Evolutionary conservation across 2,797 vertebrate species (phyloP).

Genomic region (Tympanoctomys barrerae): DNA sequence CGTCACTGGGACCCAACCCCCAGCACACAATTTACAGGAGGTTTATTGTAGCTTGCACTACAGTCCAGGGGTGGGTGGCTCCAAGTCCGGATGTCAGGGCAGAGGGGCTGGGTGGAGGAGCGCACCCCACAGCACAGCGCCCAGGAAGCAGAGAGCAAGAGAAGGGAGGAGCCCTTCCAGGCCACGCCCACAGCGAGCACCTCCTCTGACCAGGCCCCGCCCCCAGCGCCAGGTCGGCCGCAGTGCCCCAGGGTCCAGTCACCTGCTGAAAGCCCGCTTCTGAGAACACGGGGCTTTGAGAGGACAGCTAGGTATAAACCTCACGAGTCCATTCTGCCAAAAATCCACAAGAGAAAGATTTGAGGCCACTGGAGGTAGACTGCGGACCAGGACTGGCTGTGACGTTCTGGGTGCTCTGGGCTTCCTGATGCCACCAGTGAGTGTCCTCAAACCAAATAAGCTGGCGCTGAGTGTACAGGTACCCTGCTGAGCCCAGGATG

Average conservation of each 20-base stretch:
- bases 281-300: neutral
- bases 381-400: accelerated
- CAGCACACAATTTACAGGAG: neutral
- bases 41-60: neutral
- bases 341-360: neutral
- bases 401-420: accelerated
- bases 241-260: neutral
- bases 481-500: neutral
- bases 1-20: neutral
- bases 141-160: neutral
- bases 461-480: neutral
- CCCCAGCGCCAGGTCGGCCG: neutral
- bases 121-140: neutral
- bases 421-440: neutral
- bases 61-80: neutral
- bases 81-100: neutral
- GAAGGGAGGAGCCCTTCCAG: neutral
- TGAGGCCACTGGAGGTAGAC: too few relatives aligned
- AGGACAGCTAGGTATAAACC: neutral
- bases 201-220: neutral
- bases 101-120: neutral
- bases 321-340: neutral
- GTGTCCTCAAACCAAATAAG: neutral
- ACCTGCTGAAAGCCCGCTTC: neutral
- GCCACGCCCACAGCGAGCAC: neutral